These are phyloP conservation scores for Microplitis demolitor DNA, from an alignment of 1,140 invertebrate genomes.

Conservation along the genomic window DNA sequence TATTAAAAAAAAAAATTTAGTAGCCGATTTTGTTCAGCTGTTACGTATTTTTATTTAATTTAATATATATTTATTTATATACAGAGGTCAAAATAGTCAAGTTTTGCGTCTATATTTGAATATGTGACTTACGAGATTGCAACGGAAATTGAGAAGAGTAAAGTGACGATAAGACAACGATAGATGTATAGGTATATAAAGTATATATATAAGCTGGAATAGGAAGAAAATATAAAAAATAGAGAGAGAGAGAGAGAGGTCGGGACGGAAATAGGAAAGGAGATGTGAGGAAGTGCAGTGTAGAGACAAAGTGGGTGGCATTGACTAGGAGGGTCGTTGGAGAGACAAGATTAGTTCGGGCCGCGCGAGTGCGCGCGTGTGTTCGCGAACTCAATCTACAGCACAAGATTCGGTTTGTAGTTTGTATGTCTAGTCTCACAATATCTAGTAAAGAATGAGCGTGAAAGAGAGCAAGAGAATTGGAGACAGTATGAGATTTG, in stretches of 20 bases:
- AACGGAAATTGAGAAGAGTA: conserved; percentile 10
- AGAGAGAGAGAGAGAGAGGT: background rate
- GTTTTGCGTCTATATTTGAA: background rate
- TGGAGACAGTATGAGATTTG: conserved; percentile 2
- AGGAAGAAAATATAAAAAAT: no score
- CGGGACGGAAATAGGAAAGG: conserved; percentile 1
- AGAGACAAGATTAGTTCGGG: conserved; percentile 42
- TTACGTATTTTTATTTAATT: no score
- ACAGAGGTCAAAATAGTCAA: background rate
- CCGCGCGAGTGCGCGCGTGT: conserved; percentile 36
- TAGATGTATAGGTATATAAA: background rate
- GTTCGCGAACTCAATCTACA: conserved; percentile 49
- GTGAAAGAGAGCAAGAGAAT: conserved; percentile 4
- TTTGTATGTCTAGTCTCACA: conserved; percentile 27
- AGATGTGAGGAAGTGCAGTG: conserved; percentile 15
- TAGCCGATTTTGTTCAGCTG: no score
- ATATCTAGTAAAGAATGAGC: background rate
- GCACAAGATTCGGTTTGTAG: conserved; percentile 46
- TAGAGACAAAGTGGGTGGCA: conserved; percentile 8
- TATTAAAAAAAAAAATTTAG: no score
- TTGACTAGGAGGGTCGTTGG: background rate
- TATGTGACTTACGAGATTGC: conserved; percentile 1
- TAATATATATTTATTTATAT: no score
- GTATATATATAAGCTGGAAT: background rate
- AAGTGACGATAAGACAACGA: background rate